These are phyloP conservation scores for Odontocolon sp. DNA, from an alignment of 2,888 invertebrate species.

Conservation along the genomic window DNA sequence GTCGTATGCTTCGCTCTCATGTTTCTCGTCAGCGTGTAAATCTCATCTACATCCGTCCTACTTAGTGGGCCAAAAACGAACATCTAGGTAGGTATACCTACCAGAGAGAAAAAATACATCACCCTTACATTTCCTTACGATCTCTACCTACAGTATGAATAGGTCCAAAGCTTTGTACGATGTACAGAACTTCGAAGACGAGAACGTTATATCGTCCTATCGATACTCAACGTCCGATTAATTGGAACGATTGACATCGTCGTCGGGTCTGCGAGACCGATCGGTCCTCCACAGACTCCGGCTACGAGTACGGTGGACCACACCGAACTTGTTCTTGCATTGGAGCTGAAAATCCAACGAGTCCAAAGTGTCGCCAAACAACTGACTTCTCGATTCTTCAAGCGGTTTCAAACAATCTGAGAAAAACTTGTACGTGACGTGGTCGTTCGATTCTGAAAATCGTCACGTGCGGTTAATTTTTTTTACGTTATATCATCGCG, in stretches of 20 bases:
- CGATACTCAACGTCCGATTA: constrained; percentile 5
- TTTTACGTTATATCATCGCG: constrained; percentile 13
- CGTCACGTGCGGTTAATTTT: constrained; percentile 35
- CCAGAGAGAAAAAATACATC: background rate
- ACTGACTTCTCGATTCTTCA: constrained; percentile 25
- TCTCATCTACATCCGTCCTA: background rate
- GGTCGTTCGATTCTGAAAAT: constrained; percentile 29
- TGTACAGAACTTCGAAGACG: background rate
- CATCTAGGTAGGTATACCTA: background rate
- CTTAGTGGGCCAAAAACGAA: background rate
- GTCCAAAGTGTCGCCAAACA: constrained; percentile 14
- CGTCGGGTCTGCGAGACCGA: background rate
- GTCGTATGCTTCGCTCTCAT: background rate
- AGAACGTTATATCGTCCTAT: constrained; percentile 11
- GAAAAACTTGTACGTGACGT: constrained; percentile 38
- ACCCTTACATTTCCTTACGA: too few relatives aligned
- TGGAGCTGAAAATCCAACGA: background rate
- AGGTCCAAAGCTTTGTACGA: background rate
- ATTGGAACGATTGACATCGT: constrained; percentile 21
- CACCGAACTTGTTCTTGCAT: background rate
- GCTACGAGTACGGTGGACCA: too few relatives aligned
- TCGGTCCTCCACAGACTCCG: background rate
- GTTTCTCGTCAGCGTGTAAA: constrained; percentile 15
- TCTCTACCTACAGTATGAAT: too few relatives aligned
- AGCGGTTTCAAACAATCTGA: constrained; percentile 31